Conservation (phyloP, 1,140 invertebrate species). For the Pogonomyrmex barbatus region DNA sequence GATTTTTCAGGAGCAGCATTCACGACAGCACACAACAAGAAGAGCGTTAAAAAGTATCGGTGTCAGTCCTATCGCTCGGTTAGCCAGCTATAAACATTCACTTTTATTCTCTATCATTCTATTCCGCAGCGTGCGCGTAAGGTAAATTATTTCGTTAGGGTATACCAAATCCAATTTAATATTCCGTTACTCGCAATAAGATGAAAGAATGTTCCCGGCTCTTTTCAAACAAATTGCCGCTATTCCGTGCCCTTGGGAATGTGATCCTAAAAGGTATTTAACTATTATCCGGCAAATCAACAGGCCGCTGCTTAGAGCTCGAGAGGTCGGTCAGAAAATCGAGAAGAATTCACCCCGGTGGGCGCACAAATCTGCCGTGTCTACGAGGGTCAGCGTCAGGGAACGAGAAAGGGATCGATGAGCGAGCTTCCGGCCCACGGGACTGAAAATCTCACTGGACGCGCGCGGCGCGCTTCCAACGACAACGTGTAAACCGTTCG, state of each 20-base stretch:
- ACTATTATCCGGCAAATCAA: constrained; percentile 43
- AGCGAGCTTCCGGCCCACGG: constrained; percentile 25
- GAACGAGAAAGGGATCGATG: constrained; percentile 59
- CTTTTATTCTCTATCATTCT: background rate
- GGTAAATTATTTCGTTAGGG: background rate
- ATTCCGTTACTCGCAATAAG: background rate
- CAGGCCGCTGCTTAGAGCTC: constrained; percentile 36
- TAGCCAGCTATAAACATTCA: constrained; percentile 29
- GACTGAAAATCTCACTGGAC: constrained; percentile 39
- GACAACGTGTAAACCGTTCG: constrained; percentile 78
- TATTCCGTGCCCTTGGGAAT: background rate
- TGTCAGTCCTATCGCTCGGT: background rate
- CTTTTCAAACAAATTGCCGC: background rate
- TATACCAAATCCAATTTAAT: background rate
- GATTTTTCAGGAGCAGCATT: constrained; percentile 28
- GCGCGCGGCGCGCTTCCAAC: constrained; percentile 60
- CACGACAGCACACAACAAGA: background rate
- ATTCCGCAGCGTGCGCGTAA: background rate
- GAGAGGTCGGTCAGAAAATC: constrained; percentile 35
- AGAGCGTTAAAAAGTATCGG: constrained; percentile 10
- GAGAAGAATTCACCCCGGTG: constrained; percentile 35
- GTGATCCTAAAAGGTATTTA: background rate
- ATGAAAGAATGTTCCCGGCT: background rate
- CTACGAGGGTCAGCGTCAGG: constrained; percentile 28
- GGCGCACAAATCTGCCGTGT: constrained; percentile 55